Percentiles rank a stretch among this genome's conserved stretches.
phyloP scores from a whole-genome alignment of 2,888 invertebrate species.

The Lymantria dispar region DNA sequence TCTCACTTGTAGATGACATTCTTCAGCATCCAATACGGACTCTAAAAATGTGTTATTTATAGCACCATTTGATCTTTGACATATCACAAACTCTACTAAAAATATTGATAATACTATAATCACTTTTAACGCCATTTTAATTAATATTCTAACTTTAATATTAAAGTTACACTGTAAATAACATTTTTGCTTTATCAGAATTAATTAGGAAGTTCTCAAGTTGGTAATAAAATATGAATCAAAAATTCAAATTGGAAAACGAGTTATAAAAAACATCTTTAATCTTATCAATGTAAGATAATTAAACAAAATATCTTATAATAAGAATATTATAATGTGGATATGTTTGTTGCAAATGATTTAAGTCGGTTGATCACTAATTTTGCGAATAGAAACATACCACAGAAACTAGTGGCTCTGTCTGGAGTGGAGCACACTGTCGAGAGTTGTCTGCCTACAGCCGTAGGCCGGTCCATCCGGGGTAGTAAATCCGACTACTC shows the following conservation, averaged over 20 bases:
- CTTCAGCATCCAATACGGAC: constrained; percentile 15
- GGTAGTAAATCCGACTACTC: no score
- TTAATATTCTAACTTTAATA: background rate
- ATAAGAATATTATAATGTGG: no score
- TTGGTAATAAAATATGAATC: background rate
- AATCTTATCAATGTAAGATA: background rate
- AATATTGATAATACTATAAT: background rate
- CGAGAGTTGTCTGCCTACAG: no score
- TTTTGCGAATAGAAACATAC: no score
- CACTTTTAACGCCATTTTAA: background rate
- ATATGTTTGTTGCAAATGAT: no score
- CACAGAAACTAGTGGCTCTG: no score
- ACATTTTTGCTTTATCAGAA: background rate
- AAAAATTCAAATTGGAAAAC: background rate
- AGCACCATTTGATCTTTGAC: constrained; percentile 1
- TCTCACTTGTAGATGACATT: constrained; percentile 18
- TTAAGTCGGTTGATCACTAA: no score
- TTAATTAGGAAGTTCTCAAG: background rate
- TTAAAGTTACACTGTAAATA: background rate
- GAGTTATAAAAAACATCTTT: background rate
- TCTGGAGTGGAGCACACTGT: no score
- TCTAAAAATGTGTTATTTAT: background rate
- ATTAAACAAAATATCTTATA: no score
- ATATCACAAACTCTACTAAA: background rate
- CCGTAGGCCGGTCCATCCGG: no score